These are phyloP conservation scores for Tenrec ecaudatus DNA, from an alignment of 2,113 vertebrate genomes.

Conservation along the genomic window DNA sequence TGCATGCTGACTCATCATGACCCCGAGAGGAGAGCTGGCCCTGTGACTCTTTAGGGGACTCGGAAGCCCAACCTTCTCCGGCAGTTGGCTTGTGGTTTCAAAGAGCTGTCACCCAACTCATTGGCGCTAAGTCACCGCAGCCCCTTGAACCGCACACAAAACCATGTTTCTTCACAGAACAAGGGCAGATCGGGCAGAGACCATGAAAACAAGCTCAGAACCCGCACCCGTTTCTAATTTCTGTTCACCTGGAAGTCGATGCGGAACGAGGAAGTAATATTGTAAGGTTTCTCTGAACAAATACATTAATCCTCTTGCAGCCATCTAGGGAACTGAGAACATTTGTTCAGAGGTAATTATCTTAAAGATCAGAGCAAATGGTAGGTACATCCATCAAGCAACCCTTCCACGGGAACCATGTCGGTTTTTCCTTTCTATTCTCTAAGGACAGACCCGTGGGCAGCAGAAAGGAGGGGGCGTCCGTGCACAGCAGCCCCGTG, in stretches of 20 bases:
- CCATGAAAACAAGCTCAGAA: slow-evolving; percentile 52
- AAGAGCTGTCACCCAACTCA: too few species aligned
- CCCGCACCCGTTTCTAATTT: slow-evolving; percentile 54
- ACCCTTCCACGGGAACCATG: not conserved
- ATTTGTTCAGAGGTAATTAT: not conserved
- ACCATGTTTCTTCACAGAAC: slow-evolving; percentile 59
- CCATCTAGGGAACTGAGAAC: not conserved
- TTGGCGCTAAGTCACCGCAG: too few species aligned
- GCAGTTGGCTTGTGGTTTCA: too few species aligned
- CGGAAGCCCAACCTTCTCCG: too few species aligned
- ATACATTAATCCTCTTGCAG: slow-evolving; percentile 42
- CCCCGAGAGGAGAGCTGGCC: too few species aligned
- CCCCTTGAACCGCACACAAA: slow-evolving; percentile 56
- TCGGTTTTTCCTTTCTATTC: too few species aligned
- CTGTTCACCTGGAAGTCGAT: slow-evolving; percentile 30
- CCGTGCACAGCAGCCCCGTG: too few species aligned
- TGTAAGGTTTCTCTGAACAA: slow-evolving; percentile 20
- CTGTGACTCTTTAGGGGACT: too few species aligned
- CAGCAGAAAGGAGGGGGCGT: too few species aligned
- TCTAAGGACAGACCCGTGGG: too few species aligned
- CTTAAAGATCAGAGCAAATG: slow-evolving; percentile 54
- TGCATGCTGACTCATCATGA: too few species aligned
- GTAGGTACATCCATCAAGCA: not conserved
- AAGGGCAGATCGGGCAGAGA: not conserved
- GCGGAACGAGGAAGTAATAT: slow-evolving; percentile 35